Evolutionary conservation across 2,797 vertebrate species (phyloP), one percentile per base, ranked within the genome.

Genomic region (Malurus splendens): DNA sequence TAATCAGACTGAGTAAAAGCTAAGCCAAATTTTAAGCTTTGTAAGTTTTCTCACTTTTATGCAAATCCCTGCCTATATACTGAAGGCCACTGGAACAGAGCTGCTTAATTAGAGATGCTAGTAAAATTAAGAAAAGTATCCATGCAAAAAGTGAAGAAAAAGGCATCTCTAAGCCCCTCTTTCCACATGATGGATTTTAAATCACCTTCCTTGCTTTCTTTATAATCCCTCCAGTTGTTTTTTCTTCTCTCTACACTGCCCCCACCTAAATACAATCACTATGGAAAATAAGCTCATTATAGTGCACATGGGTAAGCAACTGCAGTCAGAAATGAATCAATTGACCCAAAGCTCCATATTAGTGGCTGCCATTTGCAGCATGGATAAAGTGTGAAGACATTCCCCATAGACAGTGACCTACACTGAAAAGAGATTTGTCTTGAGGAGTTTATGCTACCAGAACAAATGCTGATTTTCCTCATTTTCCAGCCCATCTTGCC

Each of bases 201-300:
- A 93, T 88, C 74, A 70, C 5, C 14, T 84, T 75, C 61, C 36
- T 74, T 66, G 57, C 68, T 78, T 82, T 54, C 80, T 72, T 83
- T 82, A 86, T 73, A 91, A 93, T 85, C 82, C 59, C 11, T 91
- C 25, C 54, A 79, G 44, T 28, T 66, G 8, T 41, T n/a, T 14
- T 33, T 65, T 61, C 52, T 12, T 4, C 6, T 5, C 4, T 65
- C 82, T 39, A 47, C 24, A 10, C 48, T 82, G 57, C 38, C 79
- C 79, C 62, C 68, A 67, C 47, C 74, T 41, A 57, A 84, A 79
- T 7, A 68, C 60, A 64, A 87, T 89, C 74, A 56, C 87, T 87
- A 61, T 51, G 71, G 90, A 82, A 92, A 91, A 90, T 73, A 91
- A 88, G 72, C 78, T 93, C 72, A 77, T 94, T 90, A 64, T 5